These are phyloP conservation scores for Maconellicoccus hirsutus DNA, from an alignment of 1,140 invertebrate species.

Conservation along the genomic window DNA sequence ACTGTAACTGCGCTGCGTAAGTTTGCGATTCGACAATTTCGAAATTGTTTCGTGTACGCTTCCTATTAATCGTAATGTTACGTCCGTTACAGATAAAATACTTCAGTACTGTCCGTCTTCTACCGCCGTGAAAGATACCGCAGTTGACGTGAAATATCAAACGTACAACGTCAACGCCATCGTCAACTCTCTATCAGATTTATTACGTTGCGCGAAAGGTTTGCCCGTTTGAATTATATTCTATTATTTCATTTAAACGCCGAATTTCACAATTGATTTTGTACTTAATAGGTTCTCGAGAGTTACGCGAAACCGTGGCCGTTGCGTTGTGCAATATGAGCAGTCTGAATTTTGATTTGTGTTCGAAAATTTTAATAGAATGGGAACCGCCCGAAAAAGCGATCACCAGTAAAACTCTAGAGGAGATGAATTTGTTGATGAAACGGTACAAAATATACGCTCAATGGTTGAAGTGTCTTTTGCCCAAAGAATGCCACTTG, in stretches of 20 bases:
- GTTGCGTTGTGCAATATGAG: background rate
- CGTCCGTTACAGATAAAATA: background rate
- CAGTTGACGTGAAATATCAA: background rate
- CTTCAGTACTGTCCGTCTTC: background rate
- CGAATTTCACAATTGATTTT: background rate
- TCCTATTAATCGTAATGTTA: too few relatives aligned
- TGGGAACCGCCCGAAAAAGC: background rate
- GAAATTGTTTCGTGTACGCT: background rate
- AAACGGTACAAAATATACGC: too few relatives aligned
- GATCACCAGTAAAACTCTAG: background rate
- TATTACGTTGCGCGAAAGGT: background rate
- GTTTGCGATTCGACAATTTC: background rate
- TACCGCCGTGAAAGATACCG: background rate
- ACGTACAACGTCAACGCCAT: background rate
- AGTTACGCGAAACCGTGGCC: background rate
- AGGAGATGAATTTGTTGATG: background rate
- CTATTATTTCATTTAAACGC: too few relatives aligned
- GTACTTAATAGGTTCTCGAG: background rate
- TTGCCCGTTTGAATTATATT: too few relatives aligned
- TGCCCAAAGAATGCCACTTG: too few relatives aligned
- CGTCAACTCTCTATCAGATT: background rate
- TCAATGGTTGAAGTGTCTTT: too few relatives aligned
- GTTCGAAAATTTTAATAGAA: background rate
- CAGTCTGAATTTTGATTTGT: background rate
- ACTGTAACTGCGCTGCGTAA: background rate